A percentile compares a stretch with the other conserved stretches of the same genome.
Evolutionary conservation across 2,113 vertebrate genomes (phyloP).

Genomic region (Poeciliopsis occidentalis): DNA sequence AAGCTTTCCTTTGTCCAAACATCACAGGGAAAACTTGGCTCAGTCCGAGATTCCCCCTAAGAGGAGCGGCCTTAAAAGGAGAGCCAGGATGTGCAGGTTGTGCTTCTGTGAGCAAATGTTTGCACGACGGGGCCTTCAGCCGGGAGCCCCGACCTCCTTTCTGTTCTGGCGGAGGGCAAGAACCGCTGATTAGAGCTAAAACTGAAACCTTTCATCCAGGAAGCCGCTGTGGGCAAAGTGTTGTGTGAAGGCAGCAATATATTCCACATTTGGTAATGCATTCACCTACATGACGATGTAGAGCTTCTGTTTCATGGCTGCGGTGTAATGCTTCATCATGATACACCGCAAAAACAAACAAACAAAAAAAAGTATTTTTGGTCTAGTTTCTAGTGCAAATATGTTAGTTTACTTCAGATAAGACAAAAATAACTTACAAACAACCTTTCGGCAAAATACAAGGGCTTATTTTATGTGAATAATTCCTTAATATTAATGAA

Average conservation of each 20-base stretch:
- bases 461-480: too few species aligned
- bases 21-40: slow-evolving; percentile 49
- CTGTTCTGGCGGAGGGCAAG: not conserved
- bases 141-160: not conserved
- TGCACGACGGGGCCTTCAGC: slow-evolving; percentile 55
- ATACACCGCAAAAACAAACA: not conserved
- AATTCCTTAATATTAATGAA: too few species aligned
- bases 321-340: not conserved
- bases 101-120: slow-evolving; percentile 51
- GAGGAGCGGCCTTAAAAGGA: slow-evolving; percentile 70
- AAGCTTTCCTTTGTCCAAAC: slow-evolving; percentile 26
- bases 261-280: too few species aligned
- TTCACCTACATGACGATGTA: not conserved
- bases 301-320: not conserved
- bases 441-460: too few species aligned
- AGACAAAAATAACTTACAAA: too few species aligned
- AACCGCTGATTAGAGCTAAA: not conserved
- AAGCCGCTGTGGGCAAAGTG: not conserved
- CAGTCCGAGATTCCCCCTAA: not conserved
- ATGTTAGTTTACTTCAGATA: too few species aligned
- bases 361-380: too few species aligned
- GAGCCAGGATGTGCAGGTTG: slow-evolving; percentile 54
- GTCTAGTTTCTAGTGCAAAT: too few species aligned
- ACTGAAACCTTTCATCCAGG: not conserved
- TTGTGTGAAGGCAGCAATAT: not conserved